phyloP scores from a whole-genome alignment of 2,888 invertebrate genomes.

The Acanthopleura granulata region DNA sequence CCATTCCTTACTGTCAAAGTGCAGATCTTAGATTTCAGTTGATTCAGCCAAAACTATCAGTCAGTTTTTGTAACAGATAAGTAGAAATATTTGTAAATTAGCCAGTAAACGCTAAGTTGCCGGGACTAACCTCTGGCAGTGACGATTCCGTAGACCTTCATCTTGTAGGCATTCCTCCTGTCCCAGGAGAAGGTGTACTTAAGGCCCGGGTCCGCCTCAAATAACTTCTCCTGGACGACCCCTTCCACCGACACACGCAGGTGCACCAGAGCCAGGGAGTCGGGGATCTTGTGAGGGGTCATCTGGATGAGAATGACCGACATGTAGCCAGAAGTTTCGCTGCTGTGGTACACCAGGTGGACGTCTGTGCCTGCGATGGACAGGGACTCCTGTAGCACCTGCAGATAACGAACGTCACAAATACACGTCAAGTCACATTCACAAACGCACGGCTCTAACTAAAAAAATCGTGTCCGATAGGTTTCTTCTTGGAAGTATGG shows the following conservation, averaged over 20 bases:
- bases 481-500: too few relatives aligned
- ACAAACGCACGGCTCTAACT: too few relatives aligned
- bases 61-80: not conserved
- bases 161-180: constrained; percentile 96
- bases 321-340: constrained; percentile 92
- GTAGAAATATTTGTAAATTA: not conserved
- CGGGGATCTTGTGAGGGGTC: constrained; percentile 62
- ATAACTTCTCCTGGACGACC: constrained; percentile 88
- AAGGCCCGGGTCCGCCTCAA: constrained; percentile 96
- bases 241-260: constrained; percentile 92
- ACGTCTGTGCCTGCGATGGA: constrained; percentile 93
- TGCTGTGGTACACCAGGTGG: constrained; percentile 94
- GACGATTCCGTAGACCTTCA: constrained; percentile 97
- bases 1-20: too few relatives aligned
- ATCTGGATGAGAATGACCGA: constrained; percentile 83
- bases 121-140: constrained; percentile 85
- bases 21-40: too few relatives aligned
- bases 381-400: constrained; percentile 97
- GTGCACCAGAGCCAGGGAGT: constrained; percentile 76
- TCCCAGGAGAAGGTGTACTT: constrained; percentile 98
- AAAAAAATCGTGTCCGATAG: too few relatives aligned
- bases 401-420: constrained; percentile 34
- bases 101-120: not conserved
- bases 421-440: too few relatives aligned
- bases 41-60: too few relatives aligned